phyloP scores from a whole-genome alignment of 1,140 invertebrate species.

The Homalodisca vitripennis region DNA sequence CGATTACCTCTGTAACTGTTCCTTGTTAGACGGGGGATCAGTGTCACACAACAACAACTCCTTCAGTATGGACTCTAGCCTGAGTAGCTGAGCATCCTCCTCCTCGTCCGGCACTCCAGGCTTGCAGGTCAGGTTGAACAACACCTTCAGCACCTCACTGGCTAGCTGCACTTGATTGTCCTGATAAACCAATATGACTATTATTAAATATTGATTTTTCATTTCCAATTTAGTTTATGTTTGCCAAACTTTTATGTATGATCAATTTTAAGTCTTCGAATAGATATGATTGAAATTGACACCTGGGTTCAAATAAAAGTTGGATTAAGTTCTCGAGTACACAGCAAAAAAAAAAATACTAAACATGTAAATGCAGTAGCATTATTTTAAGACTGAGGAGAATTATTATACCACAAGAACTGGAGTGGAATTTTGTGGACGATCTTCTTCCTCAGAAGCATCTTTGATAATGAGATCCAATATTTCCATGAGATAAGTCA shows the following conservation, averaged over 20 bases:
- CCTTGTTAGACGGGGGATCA: constrained; percentile 41
- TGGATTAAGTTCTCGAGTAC: too few species aligned
- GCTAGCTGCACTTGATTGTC: constrained; percentile 66
- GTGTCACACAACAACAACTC: constrained; percentile 66
- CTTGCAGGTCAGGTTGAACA: constrained; percentile 77
- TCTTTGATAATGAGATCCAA: constrained; percentile 70
- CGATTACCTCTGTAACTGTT: neutral
- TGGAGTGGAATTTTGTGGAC: neutral
- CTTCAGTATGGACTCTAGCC: constrained; percentile 70
- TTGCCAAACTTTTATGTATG: too few species aligned
- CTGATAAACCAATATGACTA: constrained; percentile 44
- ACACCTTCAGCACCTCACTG: constrained; percentile 83
- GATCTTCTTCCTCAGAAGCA: constrained; percentile 30
- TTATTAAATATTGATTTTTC: too few species aligned
- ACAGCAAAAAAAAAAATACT: neutral
- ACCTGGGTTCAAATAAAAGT: too few species aligned
- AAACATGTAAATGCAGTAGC: too few species aligned
- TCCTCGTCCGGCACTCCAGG: constrained; percentile 51
- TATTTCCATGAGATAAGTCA: constrained; percentile 75
- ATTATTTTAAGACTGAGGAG: too few species aligned
- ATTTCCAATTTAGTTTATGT: too few species aligned
- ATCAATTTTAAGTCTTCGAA: too few species aligned
- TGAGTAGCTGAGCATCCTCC: constrained; percentile 69
- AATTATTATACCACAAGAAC: neutral
- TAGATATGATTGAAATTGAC: too few species aligned